Evolutionary conservation across 1,140 invertebrate species (phyloP).

Genomic region (Spodoptera frugiperda): DNA sequence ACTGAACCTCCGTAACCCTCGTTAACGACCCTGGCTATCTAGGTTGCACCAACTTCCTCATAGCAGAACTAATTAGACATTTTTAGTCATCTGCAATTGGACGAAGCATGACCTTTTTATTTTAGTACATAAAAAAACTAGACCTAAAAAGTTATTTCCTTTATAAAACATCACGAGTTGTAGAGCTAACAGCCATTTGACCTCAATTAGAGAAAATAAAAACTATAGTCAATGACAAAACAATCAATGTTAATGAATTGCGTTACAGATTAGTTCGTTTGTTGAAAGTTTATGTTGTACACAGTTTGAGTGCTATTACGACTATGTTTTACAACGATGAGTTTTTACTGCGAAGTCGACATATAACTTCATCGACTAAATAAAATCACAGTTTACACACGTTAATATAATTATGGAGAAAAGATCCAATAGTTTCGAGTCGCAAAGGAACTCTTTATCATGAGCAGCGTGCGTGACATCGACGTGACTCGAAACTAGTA

Average conservation of each 20-base stretch:
- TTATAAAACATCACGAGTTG: slow-evolving; percentile 51
- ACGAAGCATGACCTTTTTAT: slow-evolving; percentile 19
- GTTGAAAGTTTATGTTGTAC: slow-evolving; percentile 32
- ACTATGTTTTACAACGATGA: not conserved
- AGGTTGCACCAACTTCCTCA: too few species aligned
- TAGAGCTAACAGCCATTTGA: slow-evolving; percentile 67
- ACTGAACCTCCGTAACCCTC: too few species aligned
- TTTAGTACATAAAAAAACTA: slow-evolving; percentile 27
- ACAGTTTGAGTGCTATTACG: not conserved
- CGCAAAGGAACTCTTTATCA: too few species aligned
- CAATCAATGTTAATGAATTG: slow-evolving; percentile 71
- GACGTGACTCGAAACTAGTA: too few species aligned
- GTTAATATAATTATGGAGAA: too few species aligned
- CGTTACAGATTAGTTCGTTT: slow-evolving; percentile 55
- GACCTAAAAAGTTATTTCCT: slow-evolving; percentile 56
- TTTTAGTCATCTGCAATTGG: not conserved
- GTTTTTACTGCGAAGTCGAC: slow-evolving; percentile 11
- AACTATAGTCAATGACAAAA: slow-evolving; percentile 73
- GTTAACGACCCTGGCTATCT: too few species aligned
- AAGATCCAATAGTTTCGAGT: too few species aligned
- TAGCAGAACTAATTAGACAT: not conserved
- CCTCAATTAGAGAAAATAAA: slow-evolving; percentile 75
- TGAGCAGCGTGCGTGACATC: too few species aligned
- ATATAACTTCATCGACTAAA: slow-evolving; percentile 8
- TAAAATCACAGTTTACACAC: too few species aligned